These are phyloP conservation scores for Acheta domesticus DNA, from an alignment of 2,888 invertebrate genomes.

Conservation along the genomic window DNA sequence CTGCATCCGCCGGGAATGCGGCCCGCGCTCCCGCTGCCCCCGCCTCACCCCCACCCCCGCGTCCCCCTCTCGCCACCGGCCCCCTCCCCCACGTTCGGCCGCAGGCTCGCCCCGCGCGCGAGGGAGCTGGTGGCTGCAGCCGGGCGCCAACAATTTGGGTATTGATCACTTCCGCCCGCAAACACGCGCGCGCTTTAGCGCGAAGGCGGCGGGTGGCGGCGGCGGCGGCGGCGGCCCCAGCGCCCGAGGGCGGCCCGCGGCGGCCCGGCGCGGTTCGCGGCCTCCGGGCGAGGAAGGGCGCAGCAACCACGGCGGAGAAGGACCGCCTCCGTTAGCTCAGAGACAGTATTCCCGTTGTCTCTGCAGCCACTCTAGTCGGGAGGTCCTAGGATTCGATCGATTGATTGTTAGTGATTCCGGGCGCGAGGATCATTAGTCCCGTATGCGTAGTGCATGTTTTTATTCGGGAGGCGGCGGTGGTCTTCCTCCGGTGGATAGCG, in stretches of 20 bases:
- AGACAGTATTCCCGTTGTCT: too few relatives aligned
- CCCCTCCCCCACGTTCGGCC: background rate
- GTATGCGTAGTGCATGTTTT: too few relatives aligned
- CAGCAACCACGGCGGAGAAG: background rate
- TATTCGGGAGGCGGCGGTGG: too few relatives aligned
- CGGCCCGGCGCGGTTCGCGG: background rate
- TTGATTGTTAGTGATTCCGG: too few relatives aligned
- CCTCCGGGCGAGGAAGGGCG: background rate
- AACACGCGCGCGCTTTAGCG: background rate
- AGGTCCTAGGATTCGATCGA: too few relatives aligned
- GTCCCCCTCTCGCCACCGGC: background rate
- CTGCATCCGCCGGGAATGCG: background rate
- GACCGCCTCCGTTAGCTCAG: background rate
- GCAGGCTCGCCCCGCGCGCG: background rate
- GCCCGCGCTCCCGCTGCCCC: background rate
- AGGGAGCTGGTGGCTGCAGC: background rate
- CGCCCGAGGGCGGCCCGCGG: background rate
- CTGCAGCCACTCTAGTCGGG: too few relatives aligned
- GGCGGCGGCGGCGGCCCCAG: background rate
- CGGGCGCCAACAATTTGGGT: slow-evolving; percentile 1
- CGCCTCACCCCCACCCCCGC: background rate
- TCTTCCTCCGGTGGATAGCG: too few relatives aligned
- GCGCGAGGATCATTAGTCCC: too few relatives aligned
- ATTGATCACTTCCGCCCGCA: slow-evolving; percentile 10
- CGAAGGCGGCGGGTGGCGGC: background rate